Conservation (phyloP, 64 coral and sea anemone species). For the Exaiptasia diaphana region DNA sequence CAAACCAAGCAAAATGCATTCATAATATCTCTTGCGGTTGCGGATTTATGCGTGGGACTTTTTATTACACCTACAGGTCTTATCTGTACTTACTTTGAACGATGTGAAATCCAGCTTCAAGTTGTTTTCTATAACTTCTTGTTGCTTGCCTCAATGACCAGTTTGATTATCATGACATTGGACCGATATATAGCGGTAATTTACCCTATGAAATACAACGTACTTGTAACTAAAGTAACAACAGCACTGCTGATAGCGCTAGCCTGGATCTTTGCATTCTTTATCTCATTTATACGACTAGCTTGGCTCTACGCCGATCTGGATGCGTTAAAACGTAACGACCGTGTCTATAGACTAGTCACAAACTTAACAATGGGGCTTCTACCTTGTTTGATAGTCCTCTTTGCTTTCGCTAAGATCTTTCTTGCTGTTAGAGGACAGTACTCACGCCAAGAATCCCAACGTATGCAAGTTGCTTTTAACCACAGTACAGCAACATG, state of each 20-base stretch:
- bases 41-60: conserved; percentile 23
- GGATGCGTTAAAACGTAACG: not conserved
- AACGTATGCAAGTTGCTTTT: not conserved
- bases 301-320: not conserved
- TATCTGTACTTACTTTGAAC: not conserved
- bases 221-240: not conserved
- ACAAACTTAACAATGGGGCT: not conserved
- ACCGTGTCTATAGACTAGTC: not conserved
- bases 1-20: conserved; percentile 20
- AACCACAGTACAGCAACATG: no score
- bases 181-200: not conserved
- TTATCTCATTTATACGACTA: not conserved
- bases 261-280: not conserved
- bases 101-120: not conserved
- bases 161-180: not conserved
- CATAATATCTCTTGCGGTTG: conserved; percentile 35
- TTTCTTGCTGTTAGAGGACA: not conserved
- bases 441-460: not conserved
- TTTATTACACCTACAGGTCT: conserved; percentile 27
- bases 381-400: not conserved
- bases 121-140: not conserved
- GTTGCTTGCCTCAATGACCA: not conserved
- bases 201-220: not conserved
- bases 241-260: not conserved
- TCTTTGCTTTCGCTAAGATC: not conserved